Conservation (phyloP, 2,113 vertebrate species). For the Psittacula cyanocephala region DNA sequence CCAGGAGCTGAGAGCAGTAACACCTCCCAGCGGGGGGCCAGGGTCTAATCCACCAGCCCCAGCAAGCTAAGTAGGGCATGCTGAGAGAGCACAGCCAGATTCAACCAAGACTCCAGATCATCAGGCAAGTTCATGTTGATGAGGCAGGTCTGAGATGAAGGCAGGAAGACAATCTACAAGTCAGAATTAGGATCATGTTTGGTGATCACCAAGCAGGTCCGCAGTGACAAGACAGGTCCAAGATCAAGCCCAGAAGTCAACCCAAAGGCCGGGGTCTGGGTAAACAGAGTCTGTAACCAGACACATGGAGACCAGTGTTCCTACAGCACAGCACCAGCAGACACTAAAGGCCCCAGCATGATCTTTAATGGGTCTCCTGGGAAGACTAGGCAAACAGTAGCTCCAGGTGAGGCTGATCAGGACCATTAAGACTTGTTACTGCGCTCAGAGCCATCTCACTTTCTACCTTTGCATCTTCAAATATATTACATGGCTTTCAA, state of each 20-base stretch:
- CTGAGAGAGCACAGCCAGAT: neutral
- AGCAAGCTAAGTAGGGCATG: neutral
- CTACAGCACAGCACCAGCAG: neutral
- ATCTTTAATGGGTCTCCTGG: neutral
- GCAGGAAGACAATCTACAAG: neutral
- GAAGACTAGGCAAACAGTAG: neutral
- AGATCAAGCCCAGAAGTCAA: neutral
- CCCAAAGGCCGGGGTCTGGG: neutral
- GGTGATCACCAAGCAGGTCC: neutral
- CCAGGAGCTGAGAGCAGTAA: neutral
- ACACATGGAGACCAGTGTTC: neutral
- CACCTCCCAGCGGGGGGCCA: neutral
- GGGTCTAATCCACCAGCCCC: neutral
- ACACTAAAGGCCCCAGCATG: neutral
- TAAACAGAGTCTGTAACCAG: neutral
- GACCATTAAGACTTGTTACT: neutral
- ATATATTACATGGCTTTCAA: neutral
- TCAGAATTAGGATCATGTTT: neutral
- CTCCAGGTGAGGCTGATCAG: neutral
- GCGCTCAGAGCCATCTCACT: neutral
- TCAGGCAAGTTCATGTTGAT: neutral
- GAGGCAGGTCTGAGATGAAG: neutral
- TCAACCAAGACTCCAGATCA: neutral
- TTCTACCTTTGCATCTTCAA: neutral
- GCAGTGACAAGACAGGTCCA: neutral